Evolutionary conservation across 1,140 invertebrate genomes (phyloP).

Genomic region (Cylas formicarius): DNA sequence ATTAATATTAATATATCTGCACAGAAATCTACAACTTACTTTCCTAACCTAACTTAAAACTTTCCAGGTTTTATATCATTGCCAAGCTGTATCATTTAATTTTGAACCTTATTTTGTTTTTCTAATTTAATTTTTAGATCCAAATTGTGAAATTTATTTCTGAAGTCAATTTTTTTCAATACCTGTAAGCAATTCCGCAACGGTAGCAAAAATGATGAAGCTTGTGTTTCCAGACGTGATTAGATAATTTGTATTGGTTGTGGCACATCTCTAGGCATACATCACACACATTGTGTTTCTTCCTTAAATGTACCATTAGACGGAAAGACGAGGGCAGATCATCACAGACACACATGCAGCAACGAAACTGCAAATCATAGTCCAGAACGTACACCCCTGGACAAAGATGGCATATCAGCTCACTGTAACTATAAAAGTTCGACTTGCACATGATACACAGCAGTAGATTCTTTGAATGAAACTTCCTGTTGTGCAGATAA

Average conservation of each 20-base stretch:
- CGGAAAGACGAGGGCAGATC: slow-evolving; percentile 71
- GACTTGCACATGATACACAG: slow-evolving; percentile 79
- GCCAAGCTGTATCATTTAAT: no score
- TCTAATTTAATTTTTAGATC: no score
- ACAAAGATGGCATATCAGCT: slow-evolving; percentile 75
- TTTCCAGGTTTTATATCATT: no score
- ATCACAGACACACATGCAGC: slow-evolving; percentile 65
- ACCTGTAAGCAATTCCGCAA: slow-evolving; percentile 72
- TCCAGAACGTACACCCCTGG: slow-evolving; percentile 65
- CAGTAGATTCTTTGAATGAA: slow-evolving; percentile 72
- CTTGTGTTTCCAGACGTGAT: slow-evolving; percentile 84
- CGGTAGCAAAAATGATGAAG: slow-evolving; percentile 76
- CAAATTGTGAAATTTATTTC: no score
- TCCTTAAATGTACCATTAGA: slow-evolving; percentile 79
- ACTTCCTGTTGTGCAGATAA: slow-evolving; percentile 74
- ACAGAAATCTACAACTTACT: no score
- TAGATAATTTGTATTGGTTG: slow-evolving; percentile 68
- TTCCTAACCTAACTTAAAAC: no score
- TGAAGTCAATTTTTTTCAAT: no score
- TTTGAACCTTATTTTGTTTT: no score
- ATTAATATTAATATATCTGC: no score
- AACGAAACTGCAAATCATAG: slow-evolving; percentile 58
- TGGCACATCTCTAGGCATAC: slow-evolving; percentile 73
- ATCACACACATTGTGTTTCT: slow-evolving; percentile 75
- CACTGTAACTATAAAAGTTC: slow-evolving; percentile 78